Base-by-base conservation (phyloP, 2,888 invertebrate genomes). In the Diadegma fenestrale region DNA sequence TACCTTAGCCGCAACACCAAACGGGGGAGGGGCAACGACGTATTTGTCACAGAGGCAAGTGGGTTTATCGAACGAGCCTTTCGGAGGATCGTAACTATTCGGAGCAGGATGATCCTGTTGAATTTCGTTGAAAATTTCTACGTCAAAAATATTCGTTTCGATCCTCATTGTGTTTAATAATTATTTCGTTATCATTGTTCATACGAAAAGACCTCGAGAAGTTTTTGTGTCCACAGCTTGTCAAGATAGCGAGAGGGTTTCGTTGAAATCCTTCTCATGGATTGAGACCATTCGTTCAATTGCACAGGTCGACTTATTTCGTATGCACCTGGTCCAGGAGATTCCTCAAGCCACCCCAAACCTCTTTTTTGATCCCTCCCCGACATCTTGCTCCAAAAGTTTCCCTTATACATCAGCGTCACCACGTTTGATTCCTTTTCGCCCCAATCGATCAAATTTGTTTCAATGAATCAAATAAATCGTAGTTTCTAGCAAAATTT, bases 381-480 rank as follows among this genome's bases (percentile, higher is more conserved):
- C n/a, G 90, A 80, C 90, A 90, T 91, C 80, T 86, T 87, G 82
- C 90, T 91, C 91, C 90, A 91, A 71, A 90, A 91, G 54, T 91
- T 91, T 17, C 91, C 90, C 80, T 90, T 90, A 72, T 90, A 90
- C 17, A 66, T 85, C 45, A 81, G 30, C 48, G 90, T 88, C 12
- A 86, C 87, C 26, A 87, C 82, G 80, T 89, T 89, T 22, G 82
- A 51, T 61, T 90, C 90, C 90, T 90, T 26, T 33, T 7, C 17
- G 12, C 14, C 17, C 14, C 1, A 51, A 51, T 41, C 33, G 33
- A 75, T 48, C 12, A n/a, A 54, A 51, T 26, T n/a, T 66, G 63
- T 54, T 22, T 58, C 30, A 72, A 45, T 30, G 10, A 26, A 63
- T 37, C n/a, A 54, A 63, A 10, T 19, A 58, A 68, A n/a, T 30